Evolutionary conservation across 2,113 vertebrate species (phyloP).

Genomic region (Nematolebias whitei): DNA sequence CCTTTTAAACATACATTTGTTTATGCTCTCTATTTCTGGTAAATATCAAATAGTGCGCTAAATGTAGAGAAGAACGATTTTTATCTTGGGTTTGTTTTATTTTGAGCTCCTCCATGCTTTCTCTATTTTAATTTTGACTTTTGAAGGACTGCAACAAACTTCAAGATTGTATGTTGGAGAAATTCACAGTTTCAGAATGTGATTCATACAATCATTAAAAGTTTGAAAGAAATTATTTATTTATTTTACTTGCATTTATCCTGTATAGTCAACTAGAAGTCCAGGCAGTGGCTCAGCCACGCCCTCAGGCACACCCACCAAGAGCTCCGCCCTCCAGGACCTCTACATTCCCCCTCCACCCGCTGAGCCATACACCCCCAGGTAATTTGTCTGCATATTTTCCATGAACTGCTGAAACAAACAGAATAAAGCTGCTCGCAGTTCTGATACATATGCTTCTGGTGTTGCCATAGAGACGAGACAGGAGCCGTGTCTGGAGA

Average conservation of each 20-base stretch:
- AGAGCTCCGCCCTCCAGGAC: slow-evolving; percentile 95
- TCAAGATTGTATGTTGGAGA: no score
- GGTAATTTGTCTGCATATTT: slow-evolving; percentile 71
- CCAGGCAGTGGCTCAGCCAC: slow-evolving; percentile 95
- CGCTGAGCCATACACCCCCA: slow-evolving; percentile 92
- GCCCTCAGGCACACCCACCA: slow-evolving; percentile 93
- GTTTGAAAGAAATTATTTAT: not conserved
- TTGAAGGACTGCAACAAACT: no score
- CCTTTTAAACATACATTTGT: no score
- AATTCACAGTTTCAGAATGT: no score
- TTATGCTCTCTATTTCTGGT: no score
- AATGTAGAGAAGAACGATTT: no score
- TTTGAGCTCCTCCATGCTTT: no score
- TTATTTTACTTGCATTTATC: no score
- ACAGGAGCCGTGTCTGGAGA: slow-evolving; percentile 89
- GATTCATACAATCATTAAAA: no score
- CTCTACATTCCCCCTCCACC: slow-evolving; percentile 97
- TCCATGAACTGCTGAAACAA: not conserved
- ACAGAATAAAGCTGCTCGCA: not conserved
- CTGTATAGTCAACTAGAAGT: slow-evolving; percentile 91
- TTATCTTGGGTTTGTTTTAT: no score
- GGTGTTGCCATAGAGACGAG: slow-evolving; percentile 85
- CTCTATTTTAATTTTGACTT: no score
- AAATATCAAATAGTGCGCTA: no score
- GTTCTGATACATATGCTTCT: slow-evolving; percentile 19